A percentile compares a stretch with the other conserved stretches of the same genome.
These are phyloP conservation scores for Eleginops maclovinus DNA, from an alignment of 2,113 vertebrate species.

Conservation along the genomic window DNA sequence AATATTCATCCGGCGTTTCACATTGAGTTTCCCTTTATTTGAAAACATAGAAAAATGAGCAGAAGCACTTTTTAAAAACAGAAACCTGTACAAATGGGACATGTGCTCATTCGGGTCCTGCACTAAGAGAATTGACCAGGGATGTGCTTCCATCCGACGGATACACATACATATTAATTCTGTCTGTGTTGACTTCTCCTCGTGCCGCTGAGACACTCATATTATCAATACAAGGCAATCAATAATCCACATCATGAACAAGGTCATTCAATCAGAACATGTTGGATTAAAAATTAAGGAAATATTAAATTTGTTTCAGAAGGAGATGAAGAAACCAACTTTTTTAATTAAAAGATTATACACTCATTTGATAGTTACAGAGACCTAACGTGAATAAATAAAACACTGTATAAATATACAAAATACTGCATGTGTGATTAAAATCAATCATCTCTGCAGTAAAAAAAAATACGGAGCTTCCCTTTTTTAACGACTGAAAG, in stretches of 20 bases:
- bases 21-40: slow-evolving; percentile 45
- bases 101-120: slow-evolving; percentile 57
- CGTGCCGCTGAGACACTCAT: slow-evolving; percentile 20
- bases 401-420: slow-evolving; percentile 28
- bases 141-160: not conserved
- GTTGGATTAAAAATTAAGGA: slow-evolving; percentile 49
- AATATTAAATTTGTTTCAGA: slow-evolving; percentile 25
- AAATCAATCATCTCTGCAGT: slow-evolving; percentile 6
- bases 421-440: slow-evolving; percentile 13
- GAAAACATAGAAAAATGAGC: slow-evolving; percentile 63
- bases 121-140: slow-evolving; percentile 26
- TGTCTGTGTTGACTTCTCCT: slow-evolving; percentile 13
- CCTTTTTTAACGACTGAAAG: slow-evolving; percentile 5
- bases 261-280: slow-evolving; percentile 56
- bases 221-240: slow-evolving; percentile 55
- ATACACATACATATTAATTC: slow-evolving; percentile 52
- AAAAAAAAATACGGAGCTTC: not conserved
- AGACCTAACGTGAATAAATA: slow-evolving; percentile 20
- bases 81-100: slow-evolving; percentile 64
- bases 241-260: slow-evolving; percentile 47
- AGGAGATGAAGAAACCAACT: slow-evolving; percentile 37
- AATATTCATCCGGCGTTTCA: slow-evolving; percentile 71
- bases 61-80: slow-evolving; percentile 54
- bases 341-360: slow-evolving; percentile 44
- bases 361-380: slow-evolving; percentile 5